Evolutionary conservation across 2,797 vertebrate genomes (phyloP), one percentile per base, ranked within the genome.

Genomic region (Molossus molossus): DNA sequence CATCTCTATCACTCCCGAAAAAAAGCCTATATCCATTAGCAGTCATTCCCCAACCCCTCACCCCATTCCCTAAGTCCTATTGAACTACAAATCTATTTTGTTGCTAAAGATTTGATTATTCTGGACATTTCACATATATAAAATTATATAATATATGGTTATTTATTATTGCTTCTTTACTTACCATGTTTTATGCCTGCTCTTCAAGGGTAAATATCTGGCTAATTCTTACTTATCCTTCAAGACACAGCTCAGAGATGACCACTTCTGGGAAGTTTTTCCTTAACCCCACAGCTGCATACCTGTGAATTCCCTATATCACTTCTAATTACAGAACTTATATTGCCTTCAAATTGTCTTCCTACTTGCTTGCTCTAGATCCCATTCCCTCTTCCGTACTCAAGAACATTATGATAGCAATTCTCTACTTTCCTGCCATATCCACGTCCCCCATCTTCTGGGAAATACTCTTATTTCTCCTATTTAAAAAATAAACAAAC

Each of bases 301-400:
- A 55, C 13, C 83, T 72, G 8, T 58, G 25, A 60, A 93, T 62
- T 75, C 48, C 37, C 69, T 75, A 93, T 40, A 57, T 40, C 69
- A 86, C 29, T 86, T 90, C 89, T 87, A 92, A 86, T 27, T 81
- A 82, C 0, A 86, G 50, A 87, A 90, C 17, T 82, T 75, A 21
- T 18, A 84, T 9, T 69, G 29, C 23, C 15, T 65, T 89, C 50
- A 76, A 89, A 94, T 37, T 84, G 18, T 89, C 60, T 88, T 65
- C 60, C 60, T 77, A 67, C 9, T 84, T 94, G 40, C 40, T 89
- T 90, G 60, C 6, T 94, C 53, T 84, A 90, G 58, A 89, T 65
- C 17, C 69, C 40, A 65, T 6, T 21, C n/a, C 50, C 4, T 82
- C 48, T 37, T 45, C 50, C 58, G 58, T 33, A 50, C 29, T 83